Base-by-base conservation (phyloP, 2,888 invertebrate genomes). In the Arrhopalites spinosus region DNA sequence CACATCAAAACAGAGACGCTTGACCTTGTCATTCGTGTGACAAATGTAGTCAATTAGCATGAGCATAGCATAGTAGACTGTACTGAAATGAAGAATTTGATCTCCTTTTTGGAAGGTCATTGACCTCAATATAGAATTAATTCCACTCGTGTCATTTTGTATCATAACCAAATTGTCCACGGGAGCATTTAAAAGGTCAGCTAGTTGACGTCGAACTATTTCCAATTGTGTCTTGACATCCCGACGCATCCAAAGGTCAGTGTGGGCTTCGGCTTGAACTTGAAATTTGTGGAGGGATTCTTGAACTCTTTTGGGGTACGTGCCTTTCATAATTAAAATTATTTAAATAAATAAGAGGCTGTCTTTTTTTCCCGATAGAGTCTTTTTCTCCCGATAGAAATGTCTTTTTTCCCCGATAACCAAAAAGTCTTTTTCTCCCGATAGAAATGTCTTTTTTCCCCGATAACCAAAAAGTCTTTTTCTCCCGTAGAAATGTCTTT, bases 241-340 rank as follows among this genome's bases (percentile, higher is more conserved):
- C 3, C 78, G 76, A 8, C 81, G 74, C 2, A 81, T 74, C 81
- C 81, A 81, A 11, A 78, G 63, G 7, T 81, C 80, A 0, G 78
- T 36, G 56, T 81, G 80, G 11, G 73, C 50, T 43, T 81, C 81
- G 0, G 78, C 59, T 2, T 78, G 75, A 1, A 25, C 68, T 71
- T 79, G 78, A 30, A 68, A 77, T 20, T 25, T 67, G 13, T 74
- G 79, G 0, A 81, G 75, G 13, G 79, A 77, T n/a, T n/a, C 27
- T 43, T 30, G 53, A 0, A 80, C 79, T 0, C 27, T 47, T 43
- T 78, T 78, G 0, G 81, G 81, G 61, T 79, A 78, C 1, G 77
- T 78, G 45, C 80, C 79, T 80, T 8, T 11, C 45, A 45, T 45
- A 15, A 47, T 47, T 7, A 8, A 71, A 45, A 47, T 47, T 47